Conservation (phyloP, 1,140 invertebrate species). For the Aphaenogaster ashmeadi region DNA sequence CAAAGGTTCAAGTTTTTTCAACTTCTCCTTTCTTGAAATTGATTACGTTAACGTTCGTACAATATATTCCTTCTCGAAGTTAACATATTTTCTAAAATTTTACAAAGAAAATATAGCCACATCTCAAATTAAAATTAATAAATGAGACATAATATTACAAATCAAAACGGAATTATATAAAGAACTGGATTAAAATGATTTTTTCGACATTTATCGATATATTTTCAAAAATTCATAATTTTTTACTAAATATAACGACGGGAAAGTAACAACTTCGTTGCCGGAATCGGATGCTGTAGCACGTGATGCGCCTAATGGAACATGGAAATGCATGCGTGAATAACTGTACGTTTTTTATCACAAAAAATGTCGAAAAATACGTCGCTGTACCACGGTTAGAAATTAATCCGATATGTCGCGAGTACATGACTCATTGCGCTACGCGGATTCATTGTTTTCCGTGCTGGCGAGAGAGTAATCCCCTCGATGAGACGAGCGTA, state of each 20-base stretch:
- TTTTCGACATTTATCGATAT: conserved; percentile 1
- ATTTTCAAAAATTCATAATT: conserved; percentile 32
- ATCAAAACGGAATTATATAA: not conserved
- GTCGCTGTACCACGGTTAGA: conserved; percentile 29
- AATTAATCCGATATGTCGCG: conserved; percentile 52
- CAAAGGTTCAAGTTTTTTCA: not conserved
- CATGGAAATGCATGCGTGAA: conserved; percentile 53
- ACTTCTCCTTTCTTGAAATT: not conserved
- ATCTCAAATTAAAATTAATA: not conserved
- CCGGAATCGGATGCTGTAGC: conserved; percentile 28
- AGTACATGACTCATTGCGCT: conserved; percentile 49
- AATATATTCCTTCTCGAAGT: not conserved
- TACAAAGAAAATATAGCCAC: not conserved
- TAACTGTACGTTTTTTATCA: conserved; percentile 48
- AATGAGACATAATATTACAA: not conserved
- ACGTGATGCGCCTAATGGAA: conserved; percentile 52
- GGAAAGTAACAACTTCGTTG: conserved; percentile 5
- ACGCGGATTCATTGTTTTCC: conserved; percentile 40
- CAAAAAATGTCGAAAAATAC: conserved; percentile 60
- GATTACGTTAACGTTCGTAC: not conserved
- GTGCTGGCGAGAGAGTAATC: conserved; percentile 25
- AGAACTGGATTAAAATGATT: not conserved
- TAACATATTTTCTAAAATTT: conserved; percentile 5
- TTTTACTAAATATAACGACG: conserved; percentile 8
- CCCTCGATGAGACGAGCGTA: conserved; percentile 26